A percentile compares a stretch with the other conserved stretches of the same genome.
These are phyloP conservation scores for Dendrocincla fuliginosa DNA, from an alignment of 2,797 vertebrate genomes.

Conservation along the genomic window DNA sequence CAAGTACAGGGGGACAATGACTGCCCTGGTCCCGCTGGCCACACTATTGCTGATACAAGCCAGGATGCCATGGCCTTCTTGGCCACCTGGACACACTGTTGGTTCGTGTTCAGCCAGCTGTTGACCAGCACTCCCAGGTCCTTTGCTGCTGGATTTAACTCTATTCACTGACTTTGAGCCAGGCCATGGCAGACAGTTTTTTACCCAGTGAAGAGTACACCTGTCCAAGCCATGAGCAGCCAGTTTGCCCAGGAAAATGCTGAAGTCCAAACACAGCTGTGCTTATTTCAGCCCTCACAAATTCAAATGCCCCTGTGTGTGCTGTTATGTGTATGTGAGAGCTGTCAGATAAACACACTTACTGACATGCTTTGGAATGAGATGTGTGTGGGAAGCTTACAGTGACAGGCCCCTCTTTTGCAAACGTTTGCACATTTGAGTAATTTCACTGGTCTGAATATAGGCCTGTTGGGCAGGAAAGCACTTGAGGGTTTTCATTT, in stretches of 20 bases:
- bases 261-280: neutral
- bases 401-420: neutral
- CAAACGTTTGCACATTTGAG: neutral
- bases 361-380: neutral
- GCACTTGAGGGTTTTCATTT: neutral
- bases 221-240: neutral
- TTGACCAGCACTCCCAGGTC: neutral
- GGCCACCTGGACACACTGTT: neutral
- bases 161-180: neutral
- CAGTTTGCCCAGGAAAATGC: neutral
- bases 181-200: neutral
- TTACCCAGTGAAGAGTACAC: neutral
- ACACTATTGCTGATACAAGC: neutral
- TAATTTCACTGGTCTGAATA: neutral
- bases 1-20: accelerated
- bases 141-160: neutral
- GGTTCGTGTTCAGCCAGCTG: neutral
- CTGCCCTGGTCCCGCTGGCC: neutral
- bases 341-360: neutral
- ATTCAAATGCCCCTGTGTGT: neutral
- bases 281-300: neutral
- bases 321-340: neutral
- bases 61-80: neutral
- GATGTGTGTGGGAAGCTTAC: neutral
- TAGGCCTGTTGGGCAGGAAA: neutral